Percentiles rank a stretch among this genome's conserved stretches.
phyloP scores from a whole-genome alignment of 2,113 vertebrate genomes.

The Dipodomys stephensi region DNA sequence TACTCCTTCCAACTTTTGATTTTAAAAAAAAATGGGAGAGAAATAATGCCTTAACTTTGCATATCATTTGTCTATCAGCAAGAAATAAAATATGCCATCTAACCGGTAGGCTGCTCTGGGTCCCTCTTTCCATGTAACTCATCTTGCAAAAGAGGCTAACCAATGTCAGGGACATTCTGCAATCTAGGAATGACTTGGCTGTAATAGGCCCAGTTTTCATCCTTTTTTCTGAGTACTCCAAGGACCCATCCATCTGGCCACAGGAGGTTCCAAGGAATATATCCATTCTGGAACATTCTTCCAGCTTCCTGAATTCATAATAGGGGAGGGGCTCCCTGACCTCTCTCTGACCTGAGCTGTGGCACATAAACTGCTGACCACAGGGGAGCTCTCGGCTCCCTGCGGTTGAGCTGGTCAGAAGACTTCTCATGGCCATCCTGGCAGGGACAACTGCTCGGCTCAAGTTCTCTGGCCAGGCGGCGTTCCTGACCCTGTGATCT shows the following conservation, averaged over 20 bases:
- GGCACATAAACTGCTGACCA: slow-evolving; percentile 33
- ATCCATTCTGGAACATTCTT: neutral
- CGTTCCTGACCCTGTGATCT: slow-evolving; percentile 72
- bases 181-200: slow-evolving; percentile 25
- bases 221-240: neutral
- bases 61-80: no score
- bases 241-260: neutral
- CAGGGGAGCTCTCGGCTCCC: neutral
- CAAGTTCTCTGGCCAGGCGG: slow-evolving; percentile 62
- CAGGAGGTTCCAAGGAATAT: neutral
- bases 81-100: neutral
- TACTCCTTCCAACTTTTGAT: neutral
- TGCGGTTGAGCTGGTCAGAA: slow-evolving; percentile 29
- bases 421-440: neutral
- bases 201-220: neutral
- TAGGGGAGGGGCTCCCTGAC: neutral
- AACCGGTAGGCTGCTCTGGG: neutral
- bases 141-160: neutral
- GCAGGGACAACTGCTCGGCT: slow-evolving; percentile 69
- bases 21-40: neutral
- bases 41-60: neutral
- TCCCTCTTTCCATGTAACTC: neutral
- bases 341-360: neutral
- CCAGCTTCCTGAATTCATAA: neutral
- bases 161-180: neutral